These are phyloP conservation scores for Cyprinodon tularosa DNA, from an alignment of 2,113 vertebrate genomes.

Conservation along the genomic window DNA sequence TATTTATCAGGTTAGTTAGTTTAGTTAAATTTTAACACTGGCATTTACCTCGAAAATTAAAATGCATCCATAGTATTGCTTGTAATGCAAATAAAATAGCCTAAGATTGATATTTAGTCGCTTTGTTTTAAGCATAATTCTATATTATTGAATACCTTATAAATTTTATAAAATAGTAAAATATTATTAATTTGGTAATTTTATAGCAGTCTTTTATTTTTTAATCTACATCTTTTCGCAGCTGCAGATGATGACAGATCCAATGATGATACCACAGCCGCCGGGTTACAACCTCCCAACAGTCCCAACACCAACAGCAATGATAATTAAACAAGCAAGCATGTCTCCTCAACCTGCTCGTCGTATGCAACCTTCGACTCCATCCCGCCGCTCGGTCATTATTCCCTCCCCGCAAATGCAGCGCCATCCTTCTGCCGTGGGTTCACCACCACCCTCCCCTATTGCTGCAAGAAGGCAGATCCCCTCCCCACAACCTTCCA, in stretches of 20 bases:
- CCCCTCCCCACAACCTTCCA: conserved; percentile 70
- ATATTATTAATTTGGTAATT: not conserved
- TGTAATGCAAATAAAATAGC: too few species aligned
- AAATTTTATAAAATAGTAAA: not conserved
- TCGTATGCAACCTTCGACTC: conserved; percentile 59
- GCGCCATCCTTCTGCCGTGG: conserved; percentile 51
- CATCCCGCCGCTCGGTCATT: conserved; percentile 69
- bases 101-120: not conserved
- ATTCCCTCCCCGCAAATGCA: conserved; percentile 66
- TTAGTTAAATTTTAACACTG: too few species aligned
- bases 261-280: conserved; percentile 62
- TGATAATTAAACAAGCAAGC: conserved; percentile 77
- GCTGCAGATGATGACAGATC: conserved; percentile 60
- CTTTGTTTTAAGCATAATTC: not conserved
- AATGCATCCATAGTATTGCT: too few species aligned
- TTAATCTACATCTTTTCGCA: not conserved
- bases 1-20: too few species aligned
- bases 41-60: too few species aligned
- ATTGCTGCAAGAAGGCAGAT: conserved; percentile 55
- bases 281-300: conserved; percentile 54
- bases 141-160: too few species aligned
- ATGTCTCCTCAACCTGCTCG: conserved; percentile 55
- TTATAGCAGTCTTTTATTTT: not conserved
- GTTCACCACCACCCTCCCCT: conserved; percentile 61
- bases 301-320: conserved; percentile 75